A percentile compares a stretch with the other conserved stretches of the same genome.
Evolutionary conservation across 2,888 invertebrate species (phyloP).

Genomic region (Andrena praecox): DNA sequence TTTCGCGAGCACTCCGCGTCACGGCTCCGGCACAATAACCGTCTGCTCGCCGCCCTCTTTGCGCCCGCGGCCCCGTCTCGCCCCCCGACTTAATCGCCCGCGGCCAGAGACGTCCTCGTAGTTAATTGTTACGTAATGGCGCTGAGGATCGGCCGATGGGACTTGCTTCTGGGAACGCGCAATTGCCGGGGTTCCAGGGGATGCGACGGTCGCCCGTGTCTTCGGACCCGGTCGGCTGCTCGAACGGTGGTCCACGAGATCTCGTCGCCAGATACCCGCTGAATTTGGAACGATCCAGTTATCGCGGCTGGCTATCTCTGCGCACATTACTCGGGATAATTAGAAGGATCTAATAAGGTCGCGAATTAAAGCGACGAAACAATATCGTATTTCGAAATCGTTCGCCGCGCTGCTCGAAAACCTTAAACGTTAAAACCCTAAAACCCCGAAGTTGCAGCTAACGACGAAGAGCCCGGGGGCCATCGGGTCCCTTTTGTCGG

Average conservation of each 20-base stretch:
- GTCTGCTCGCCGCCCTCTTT: background rate
- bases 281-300: too few species aligned
- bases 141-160: background rate
- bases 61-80: background rate
- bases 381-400: constrained; percentile 4
- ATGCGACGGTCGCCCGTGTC: too few species aligned
- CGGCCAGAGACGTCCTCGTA: too few species aligned
- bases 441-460: constrained; percentile 26
- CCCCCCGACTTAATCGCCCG: constrained; percentile 12
- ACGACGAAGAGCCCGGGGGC: background rate
- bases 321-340: too few species aligned
- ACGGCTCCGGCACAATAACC: constrained; percentile 22
- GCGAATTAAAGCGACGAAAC: too few species aligned
- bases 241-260: too few species aligned
- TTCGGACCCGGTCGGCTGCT: too few species aligned
- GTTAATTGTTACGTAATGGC: constrained; percentile 6
- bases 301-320: too few species aligned
- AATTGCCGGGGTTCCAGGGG: background rate
- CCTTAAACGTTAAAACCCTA: background rate
- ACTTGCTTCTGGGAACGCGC: background rate
- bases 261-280: too few species aligned
- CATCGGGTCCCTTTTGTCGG: constrained; percentile 50
- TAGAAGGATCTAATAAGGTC: too few species aligned
- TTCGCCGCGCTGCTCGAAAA: background rate
- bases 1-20: constrained; percentile 48